Base-by-base conservation (phyloP, 1,140 invertebrate species). In the Triops cancriformis region DNA sequence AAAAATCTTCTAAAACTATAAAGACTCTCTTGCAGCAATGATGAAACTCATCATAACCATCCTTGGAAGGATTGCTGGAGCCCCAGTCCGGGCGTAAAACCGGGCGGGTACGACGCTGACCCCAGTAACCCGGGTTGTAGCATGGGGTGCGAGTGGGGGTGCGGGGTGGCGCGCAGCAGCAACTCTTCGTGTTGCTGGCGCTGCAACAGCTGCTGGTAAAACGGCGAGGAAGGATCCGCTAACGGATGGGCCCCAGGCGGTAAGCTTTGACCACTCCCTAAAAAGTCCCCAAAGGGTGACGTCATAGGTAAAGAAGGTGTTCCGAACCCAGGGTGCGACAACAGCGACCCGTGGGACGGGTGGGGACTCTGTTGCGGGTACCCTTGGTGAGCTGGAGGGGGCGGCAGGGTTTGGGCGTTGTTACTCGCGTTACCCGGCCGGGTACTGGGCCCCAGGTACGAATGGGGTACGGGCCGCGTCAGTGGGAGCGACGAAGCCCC, bases 171-270 rank as follows among this genome's bases (percentile, higher is more conserved):
- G n/a, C 80, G 80, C 37, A 80, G 84, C 43, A 90, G 82, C 10
- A 84, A 76, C 78, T 89, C 87, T 79, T 90, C 89, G 77, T 88
- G 87, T 75, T 81, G 80, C 12, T 78, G 77, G 37, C 81, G 85
- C 45, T 90, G 87, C 76, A 91, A 82, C 82, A 90, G 91, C 80
- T 91, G 90, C 80, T 91, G 89, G 82, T 92, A 92, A 5, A 91
- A 82, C 31, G 89, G 88, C 28, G 88, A 88, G 77, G 86, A 85
- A 5, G 82, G 82, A 73, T 81, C 80, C 7, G 82, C 82, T 14
- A 83, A 80, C 26, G 81, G 79, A 73, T 87, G 87, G 18, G 84
- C 85, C 23, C 85, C 84, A 18, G 86, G 85, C 80, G 86, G 87
- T 12, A 85, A 79, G 73, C 72, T 80, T 80, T 64, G 80, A 75